Percentiles rank a stretch among this genome's conserved stretches.
These are phyloP conservation scores for Hemiscyllium ocellatum DNA, from an alignment of 2,113 vertebrate genomes.

Conservation along the genomic window DNA sequence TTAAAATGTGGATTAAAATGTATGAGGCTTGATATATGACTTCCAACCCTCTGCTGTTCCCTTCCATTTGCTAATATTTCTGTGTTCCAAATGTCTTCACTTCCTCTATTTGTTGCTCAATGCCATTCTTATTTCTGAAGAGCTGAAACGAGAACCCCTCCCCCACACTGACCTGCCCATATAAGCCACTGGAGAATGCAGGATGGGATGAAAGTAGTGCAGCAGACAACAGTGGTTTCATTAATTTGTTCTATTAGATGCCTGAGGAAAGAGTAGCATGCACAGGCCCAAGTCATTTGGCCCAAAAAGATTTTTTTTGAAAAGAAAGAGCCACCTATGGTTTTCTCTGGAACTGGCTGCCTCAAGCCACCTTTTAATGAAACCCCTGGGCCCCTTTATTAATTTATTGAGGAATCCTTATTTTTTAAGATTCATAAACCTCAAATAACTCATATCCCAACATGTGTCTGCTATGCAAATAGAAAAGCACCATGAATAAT, in stretches of 20 bases:
- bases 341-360: conserved; percentile 81
- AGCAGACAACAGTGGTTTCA: conserved; percentile 82
- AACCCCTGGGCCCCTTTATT: conserved; percentile 85
- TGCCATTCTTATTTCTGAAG: background rate
- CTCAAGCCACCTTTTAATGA: conserved; percentile 95
- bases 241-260: conserved; percentile 73
- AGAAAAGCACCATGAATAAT: conserved; percentile 68
- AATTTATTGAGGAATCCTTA: conserved; percentile 82
- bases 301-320: conserved; percentile 80
- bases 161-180: background rate
- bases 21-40: background rate
- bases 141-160: background rate
- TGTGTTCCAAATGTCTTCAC: background rate
- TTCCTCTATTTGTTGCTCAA: background rate
- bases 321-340: conserved; percentile 79
- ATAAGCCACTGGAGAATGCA: conserved; percentile 58
- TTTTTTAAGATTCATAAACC: conserved; percentile 83
- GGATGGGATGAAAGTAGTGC: conserved; percentile 71
- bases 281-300: conserved; percentile 72
- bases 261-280: conserved; percentile 72
- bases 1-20: too few relatives aligned
- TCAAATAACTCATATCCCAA: conserved; percentile 68
- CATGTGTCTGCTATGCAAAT: conserved; percentile 74
- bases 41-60: background rate
- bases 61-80: background rate